A percentile compares a stretch with the other conserved stretches of the same genome.
Evolutionary conservation across 2,888 invertebrate genomes (phyloP).

Genomic region (Ceramica pisi): DNA sequence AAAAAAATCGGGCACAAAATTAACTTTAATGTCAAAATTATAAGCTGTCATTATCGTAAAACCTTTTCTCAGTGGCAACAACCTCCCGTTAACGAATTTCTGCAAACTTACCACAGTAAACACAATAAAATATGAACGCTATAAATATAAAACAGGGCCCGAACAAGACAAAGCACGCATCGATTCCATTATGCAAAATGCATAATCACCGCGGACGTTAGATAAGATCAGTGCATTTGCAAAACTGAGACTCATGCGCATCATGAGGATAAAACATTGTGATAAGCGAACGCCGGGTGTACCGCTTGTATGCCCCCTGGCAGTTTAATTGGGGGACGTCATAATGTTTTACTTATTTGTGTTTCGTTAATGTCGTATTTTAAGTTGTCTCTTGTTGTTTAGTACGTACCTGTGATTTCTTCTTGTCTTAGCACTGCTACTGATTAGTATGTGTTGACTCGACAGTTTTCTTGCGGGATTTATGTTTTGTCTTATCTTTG

Average conservation of each 20-base stretch:
- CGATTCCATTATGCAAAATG: conserved; percentile 74
- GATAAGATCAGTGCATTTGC: conserved; percentile 80
- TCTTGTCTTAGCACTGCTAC: conserved; percentile 8
- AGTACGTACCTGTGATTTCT: conserved; percentile 8
- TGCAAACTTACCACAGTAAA: conserved; percentile 43
- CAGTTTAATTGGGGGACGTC: conserved; percentile 81
- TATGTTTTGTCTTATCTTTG: conserved; percentile 11
- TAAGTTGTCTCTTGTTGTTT: conserved; percentile 48
- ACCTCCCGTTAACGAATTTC: conserved; percentile 56
- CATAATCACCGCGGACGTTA: conserved; percentile 80
- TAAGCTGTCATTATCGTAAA: conserved; percentile 56
- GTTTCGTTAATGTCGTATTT: conserved; percentile 44
- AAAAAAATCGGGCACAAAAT: conserved; percentile 1
- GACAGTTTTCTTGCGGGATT: conserved; percentile 21
- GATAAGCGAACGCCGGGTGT: conserved; percentile 60
- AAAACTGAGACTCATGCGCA: conserved; percentile 68
- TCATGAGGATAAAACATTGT: conserved; percentile 50
- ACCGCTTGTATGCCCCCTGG: conserved; percentile 65
- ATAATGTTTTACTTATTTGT: conserved; percentile 75
- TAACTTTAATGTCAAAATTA: conserved; percentile 38
- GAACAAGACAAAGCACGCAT: conserved; percentile 61
- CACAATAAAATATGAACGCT: conserved; percentile 50
- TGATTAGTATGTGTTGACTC: conserved; percentile 37
- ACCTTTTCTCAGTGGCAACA: conserved; percentile 50
- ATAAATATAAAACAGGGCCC: conserved; percentile 56